These are phyloP conservation scores for Mesoligia furuncula DNA, from an alignment of 2,888 invertebrate species.

Conservation along the genomic window DNA sequence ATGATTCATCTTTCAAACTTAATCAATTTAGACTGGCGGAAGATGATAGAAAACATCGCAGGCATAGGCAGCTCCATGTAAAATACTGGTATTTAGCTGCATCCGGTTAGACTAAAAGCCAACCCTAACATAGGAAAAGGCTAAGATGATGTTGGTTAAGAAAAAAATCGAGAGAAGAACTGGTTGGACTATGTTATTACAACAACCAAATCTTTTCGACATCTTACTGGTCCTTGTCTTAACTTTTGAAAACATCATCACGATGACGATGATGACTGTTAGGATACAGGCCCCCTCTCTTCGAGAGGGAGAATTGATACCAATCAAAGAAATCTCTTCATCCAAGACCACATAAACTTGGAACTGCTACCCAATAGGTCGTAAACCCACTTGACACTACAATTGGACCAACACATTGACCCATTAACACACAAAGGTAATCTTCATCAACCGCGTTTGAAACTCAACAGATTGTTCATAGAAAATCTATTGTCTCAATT, in stretches of 20 bases:
- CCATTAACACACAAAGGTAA: constrained; percentile 67
- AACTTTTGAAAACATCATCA: background rate
- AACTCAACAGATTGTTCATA: constrained; percentile 70
- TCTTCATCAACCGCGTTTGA: constrained; percentile 50
- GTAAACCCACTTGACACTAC: constrained; percentile 25
- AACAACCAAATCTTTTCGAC: background rate
- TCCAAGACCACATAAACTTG: background rate
- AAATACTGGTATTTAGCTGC: background rate
- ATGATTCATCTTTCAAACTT: background rate
- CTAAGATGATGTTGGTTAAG: background rate
- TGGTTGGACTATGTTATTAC: too few species aligned
- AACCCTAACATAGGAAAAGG: too few species aligned
- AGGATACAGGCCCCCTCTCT: background rate
- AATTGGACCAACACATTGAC: constrained; percentile 58
- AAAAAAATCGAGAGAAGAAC: background rate
- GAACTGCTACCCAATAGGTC: constrained; percentile 19
- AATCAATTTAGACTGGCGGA: background rate
- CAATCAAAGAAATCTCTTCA: background rate
- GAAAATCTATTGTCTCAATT: constrained; percentile 78
- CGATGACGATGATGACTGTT: too few species aligned
- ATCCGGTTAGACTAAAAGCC: background rate
- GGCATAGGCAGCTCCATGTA: background rate
- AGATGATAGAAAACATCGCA: background rate
- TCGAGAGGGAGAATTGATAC: background rate
- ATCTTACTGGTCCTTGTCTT: background rate